These are phyloP conservation scores for Ariolimax columbianus DNA, from an alignment of 2,888 invertebrate species.

Conservation along the genomic window DNA sequence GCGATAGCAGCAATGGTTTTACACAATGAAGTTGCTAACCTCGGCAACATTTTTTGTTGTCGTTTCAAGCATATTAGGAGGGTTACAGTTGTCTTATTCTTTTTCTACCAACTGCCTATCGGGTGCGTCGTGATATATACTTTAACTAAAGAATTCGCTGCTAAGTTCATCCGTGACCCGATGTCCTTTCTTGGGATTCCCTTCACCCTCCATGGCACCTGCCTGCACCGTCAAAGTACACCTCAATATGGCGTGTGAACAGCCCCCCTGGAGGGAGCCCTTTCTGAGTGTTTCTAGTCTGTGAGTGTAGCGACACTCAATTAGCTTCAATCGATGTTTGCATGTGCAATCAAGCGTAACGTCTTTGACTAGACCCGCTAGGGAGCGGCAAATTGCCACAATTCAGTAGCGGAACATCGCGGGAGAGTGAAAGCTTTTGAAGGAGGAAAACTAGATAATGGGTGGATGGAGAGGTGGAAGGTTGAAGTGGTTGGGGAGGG, in stretches of 20 bases:
- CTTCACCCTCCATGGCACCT: no score
- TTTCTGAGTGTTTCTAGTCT: neutral
- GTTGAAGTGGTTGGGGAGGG: neutral
- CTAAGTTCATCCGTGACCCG: neutral
- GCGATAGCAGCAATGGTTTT: no score
- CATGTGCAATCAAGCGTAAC: constrained; percentile 19
- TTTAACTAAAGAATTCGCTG: neutral
- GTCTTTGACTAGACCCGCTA: neutral
- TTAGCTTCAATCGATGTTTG: constrained; percentile 21
- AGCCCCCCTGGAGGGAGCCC: neutral
- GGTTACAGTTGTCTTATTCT: no score
- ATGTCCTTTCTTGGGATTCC: neutral
- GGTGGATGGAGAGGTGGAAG: neutral
- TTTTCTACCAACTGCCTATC: no score
- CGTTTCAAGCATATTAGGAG: no score
- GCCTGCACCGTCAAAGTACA: neutral
- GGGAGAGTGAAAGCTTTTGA: neutral
- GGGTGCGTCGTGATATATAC: neutral
- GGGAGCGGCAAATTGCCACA: constrained; percentile 12
- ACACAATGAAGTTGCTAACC: no score
- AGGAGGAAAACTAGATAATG: constrained; percentile 3
- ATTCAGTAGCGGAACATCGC: constrained; percentile 12
- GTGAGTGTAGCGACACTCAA: constrained; percentile 18
- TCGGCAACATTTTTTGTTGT: no score
- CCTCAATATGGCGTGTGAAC: constrained; percentile 21